Percentiles rank a stretch among this genome's conserved stretches.
Conservation (phyloP, 2,113 vertebrate species). For the Australoheros scitulus region DNA sequence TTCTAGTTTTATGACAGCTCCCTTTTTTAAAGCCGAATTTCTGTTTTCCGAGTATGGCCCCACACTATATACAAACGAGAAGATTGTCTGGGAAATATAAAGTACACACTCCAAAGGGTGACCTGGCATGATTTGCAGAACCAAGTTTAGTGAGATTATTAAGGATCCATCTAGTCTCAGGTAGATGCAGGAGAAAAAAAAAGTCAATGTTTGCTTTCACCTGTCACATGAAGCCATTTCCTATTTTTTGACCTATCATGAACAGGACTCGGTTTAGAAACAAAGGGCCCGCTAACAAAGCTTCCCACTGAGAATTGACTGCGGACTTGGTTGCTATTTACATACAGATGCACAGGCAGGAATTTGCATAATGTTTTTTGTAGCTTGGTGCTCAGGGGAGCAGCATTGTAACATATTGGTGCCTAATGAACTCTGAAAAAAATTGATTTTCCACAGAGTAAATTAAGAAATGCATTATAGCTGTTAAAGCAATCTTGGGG, state of each 20-base stretch:
- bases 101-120: neutral
- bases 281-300: conserved; percentile 83
- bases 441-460: conserved; percentile 99
- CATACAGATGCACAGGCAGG: conserved; percentile 89
- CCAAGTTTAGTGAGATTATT: conserved; percentile 20
- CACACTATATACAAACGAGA: neutral
- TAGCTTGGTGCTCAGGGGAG: conserved; percentile 92
- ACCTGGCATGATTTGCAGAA: neutral
- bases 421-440: conserved; percentile 99
- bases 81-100: neutral
- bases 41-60: neutral
- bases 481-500: conserved; percentile 99
- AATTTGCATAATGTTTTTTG: conserved; percentile 99
- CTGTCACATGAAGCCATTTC: conserved; percentile 50
- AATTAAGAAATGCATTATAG: conserved; percentile 99
- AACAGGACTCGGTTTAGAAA: conserved; percentile 73
- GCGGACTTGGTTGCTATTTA: conserved; percentile 94
- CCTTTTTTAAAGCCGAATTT: neutral
- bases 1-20: conserved; percentile 41
- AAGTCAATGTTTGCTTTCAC: conserved; percentile 43
- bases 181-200: neutral
- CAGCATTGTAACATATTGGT: conserved; percentile 99
- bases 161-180: conserved; percentile 17
- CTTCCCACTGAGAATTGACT: conserved; percentile 88
- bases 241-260: conserved; percentile 70